Base-by-base conservation (phyloP, 2,888 invertebrate species). In the Pammene fasciana region DNA sequence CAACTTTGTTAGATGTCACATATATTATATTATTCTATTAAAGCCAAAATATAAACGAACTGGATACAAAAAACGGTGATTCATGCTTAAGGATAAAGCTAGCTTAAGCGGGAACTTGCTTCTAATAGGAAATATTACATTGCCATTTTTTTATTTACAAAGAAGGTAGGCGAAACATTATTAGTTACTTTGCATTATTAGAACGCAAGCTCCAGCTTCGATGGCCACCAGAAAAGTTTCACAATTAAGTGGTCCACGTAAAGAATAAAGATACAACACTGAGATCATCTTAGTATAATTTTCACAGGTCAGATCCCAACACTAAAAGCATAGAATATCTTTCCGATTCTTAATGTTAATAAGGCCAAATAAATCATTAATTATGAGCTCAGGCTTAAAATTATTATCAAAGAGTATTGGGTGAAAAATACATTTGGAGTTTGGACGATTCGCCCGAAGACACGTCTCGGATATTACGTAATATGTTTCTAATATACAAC, bases 381-480 rank as follows among this genome's bases (percentile, higher is more conserved):
- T 81, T 84, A 82, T 82, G 79, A 88, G 89, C 84, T 84, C 89
- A 90, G 88, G 89, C 87, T 90, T 86, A 84, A 84, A 82, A 82
- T 80, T 84, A 84, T 83, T 83, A 78, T 79, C 82, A 85, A 81
- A 90, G 92, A 92, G 92, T 91, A 91, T 92, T 92, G 92, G 92
- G 92, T 92, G 92, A 92, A 92, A 92, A 92, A 89, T 92, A 92
- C 92, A 89, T 90, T 84, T 86, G 86, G 86, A 87, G 85, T 84
- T 84, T 86, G 87, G 86, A 87, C 86, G 85, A 79, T 84, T 83
- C 80, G 87, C 84, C 86, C 80, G 81, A 81, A 78, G 82, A 86
- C 87, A 86, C 84, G 84, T 86, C 82, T 81, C 77, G 79, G 83
- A 80, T 80, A 78, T 79, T 78, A 80, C 84, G 84, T 79, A 81